Evolutionary conservation across 2,797 vertebrate genomes (phyloP), one percentile per base, ranked within the genome.

Genomic region (Gymnocypris eckloni): DNA sequence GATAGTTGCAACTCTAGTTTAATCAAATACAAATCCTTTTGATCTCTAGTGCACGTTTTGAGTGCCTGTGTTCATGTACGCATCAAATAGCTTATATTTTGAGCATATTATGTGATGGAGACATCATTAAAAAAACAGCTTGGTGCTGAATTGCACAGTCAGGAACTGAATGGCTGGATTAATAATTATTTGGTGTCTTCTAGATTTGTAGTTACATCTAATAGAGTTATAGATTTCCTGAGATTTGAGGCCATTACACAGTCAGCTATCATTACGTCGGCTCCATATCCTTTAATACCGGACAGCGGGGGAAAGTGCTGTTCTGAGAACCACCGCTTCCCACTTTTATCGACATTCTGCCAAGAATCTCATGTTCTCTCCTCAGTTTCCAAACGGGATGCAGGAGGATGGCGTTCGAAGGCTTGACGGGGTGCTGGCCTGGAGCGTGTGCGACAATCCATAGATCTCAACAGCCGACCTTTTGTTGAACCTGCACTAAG

Each of bases 281-380:
- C 48, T 61, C 81, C 69, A 45, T 79, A 75, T 86, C 69, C 79
- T 82, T 82, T 82, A 84, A 54, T 75, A 69, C 5, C 3, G 20
- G 81, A 50, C 76, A 61, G 75, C 39, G 4, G 48, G 79, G 71
- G 45, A 64, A 64, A 39, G 20, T 9, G 76, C 50, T 37, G 56
- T 89, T 88, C 85, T 85, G 66, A 85, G 87, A 88, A 89, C 56
- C 72, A 59, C 78, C 43, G 56, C 79, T 84, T 84, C 76, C 67
- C 22, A 77, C 43, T 77, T 77, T 89, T 86, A 75, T 88, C n/a
- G 81, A 79, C 37, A 6, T 87, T 80, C 67, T 70, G n/a, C 80
- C 45, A n/a, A 86, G 71, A 83, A 89, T 76, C 83, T 66, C 75
- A 81, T 86, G 83, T 86, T 81, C 77, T 81, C 75, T 87, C 76